phyloP scores from a whole-genome alignment of 2,797 vertebrate species.

The Fistularia tabacaria region DNA sequence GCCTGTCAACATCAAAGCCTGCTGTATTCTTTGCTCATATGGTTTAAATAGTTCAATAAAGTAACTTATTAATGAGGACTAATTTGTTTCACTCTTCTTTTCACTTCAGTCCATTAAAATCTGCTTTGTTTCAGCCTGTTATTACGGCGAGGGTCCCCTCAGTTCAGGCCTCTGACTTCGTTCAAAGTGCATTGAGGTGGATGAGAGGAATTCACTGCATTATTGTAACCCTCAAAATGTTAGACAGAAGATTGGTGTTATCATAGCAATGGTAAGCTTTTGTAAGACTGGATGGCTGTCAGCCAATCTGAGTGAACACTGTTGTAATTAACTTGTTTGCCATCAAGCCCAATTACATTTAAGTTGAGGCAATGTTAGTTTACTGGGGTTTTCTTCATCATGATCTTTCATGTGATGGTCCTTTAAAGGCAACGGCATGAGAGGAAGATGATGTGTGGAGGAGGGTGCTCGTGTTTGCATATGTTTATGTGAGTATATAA shows the following conservation, averaged over 20 bases:
- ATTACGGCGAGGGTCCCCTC: constrained; percentile 13
- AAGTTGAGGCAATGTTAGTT: constrained; percentile 56
- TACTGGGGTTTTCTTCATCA: constrained; percentile 63
- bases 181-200: constrained; percentile 32
- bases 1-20: constrained; percentile 69
- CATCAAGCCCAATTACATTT: constrained; percentile 49
- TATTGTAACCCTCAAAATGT: constrained; percentile 49
- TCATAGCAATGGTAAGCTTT: constrained; percentile 27
- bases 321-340: constrained; percentile 47
- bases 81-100: constrained; percentile 61
- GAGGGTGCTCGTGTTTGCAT: constrained; percentile 29
- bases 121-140: constrained; percentile 42
- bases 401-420: constrained; percentile 68
- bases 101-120: constrained; percentile 38
- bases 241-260: constrained; percentile 55
- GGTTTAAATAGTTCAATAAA: constrained; percentile 73
- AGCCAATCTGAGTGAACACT: constrained; percentile 49
- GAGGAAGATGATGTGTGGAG: constrained; percentile 13
- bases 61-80: constrained; percentile 73
- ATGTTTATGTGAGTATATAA: no score
- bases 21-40: constrained; percentile 61
- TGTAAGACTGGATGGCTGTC: constrained; percentile 24
- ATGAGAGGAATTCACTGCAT: constrained; percentile 46
- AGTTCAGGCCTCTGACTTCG: constrained; percentile 43
- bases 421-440: constrained; percentile 46